Evolutionary conservation across 2,888 invertebrate species (phyloP).

Genomic region (Stomorhina lunata): DNA sequence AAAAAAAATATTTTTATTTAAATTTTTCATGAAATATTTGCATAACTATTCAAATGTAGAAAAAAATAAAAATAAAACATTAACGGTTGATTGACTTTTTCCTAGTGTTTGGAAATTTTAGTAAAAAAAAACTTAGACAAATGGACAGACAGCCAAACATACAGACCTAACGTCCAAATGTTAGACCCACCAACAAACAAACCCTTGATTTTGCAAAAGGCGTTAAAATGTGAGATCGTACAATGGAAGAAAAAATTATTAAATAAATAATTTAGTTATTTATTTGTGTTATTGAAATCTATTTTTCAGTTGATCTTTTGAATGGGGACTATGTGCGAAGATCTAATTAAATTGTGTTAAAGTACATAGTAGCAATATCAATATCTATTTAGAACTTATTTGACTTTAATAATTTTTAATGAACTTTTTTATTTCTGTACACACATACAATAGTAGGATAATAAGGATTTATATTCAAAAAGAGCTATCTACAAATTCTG

Average conservation of each 20-base stretch:
- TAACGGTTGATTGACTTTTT: slow-evolving; percentile 50
- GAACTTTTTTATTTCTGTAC: neutral
- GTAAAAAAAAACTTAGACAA: neutral
- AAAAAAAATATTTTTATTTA: neutral
- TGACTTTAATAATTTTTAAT: neutral
- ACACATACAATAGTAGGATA: too few relatives aligned
- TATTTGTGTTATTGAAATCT: neutral
- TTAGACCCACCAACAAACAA: too few relatives aligned
- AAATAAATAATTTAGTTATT: neutral
- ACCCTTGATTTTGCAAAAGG: slow-evolving; percentile 23
- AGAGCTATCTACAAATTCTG: too few relatives aligned
- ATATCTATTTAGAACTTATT: neutral
- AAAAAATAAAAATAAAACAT: slow-evolving; percentile 14
- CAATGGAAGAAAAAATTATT: neutral
- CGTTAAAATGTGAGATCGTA: neutral
- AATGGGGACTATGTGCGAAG: neutral
- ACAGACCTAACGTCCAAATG: too few relatives aligned
- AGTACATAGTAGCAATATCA: too few relatives aligned
- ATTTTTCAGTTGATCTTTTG: too few relatives aligned
- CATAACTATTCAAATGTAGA: slow-evolving; percentile 37
- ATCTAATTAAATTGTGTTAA: neutral
- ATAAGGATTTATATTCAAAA: too few relatives aligned
- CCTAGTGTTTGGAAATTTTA: slow-evolving; percentile 1
- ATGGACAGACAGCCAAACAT: neutral
- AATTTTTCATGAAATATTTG: slow-evolving; percentile 46